Base-by-base conservation (phyloP, 2,888 invertebrate genomes). In the Parapristionchus giblindavisi region DNA sequence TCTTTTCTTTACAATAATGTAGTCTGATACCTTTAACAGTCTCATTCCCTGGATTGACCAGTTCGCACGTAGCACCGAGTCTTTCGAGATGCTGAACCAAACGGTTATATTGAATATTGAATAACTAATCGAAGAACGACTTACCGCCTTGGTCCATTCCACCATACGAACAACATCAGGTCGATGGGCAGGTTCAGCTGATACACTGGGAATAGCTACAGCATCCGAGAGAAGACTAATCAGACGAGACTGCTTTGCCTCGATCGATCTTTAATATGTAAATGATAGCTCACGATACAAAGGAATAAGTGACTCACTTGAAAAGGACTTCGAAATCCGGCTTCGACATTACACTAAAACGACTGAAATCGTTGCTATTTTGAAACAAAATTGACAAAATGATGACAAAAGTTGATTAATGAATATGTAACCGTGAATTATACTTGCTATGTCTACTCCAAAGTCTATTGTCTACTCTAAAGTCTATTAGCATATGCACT, bases 131-230 rank as follows among this genome's bases (percentile, higher is more conserved):
- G n/a, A n/a, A n/a, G n/a, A n/a, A n/a, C n/a, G n/a, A 54, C 71
- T 36, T 60, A 85, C 84, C 72, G 75, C 54, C 63, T 85, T 82
- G 61, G 85, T 82, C 94, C 95, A 96, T 79, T 94, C 90, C 36
- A 95, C 92, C 96, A 97, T 96, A 82, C 91, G 92, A 24, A 92
- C 90, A 80, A 95, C 92, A 80, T 97, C 96, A 32, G 90, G 89
- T 58, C 97, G 91, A 80, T 92, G 92, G 77, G 94, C 93, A 2
- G 93, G 92, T 92, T 94, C 94, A 87, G 94, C 93, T 34, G 97
- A 97, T 21, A 98, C 95, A 21, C 96, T 96, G 85, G 93, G 93
- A 87, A 98, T 97, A 3, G 93, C 94, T 29, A 97, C 96, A 1
- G 93, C 94, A 87, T 94, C 93, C 75, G 91, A 91, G 75, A 98